Base-by-base conservation (phyloP, 2,888 invertebrate genomes). In the Escarpia spicata region DNA sequence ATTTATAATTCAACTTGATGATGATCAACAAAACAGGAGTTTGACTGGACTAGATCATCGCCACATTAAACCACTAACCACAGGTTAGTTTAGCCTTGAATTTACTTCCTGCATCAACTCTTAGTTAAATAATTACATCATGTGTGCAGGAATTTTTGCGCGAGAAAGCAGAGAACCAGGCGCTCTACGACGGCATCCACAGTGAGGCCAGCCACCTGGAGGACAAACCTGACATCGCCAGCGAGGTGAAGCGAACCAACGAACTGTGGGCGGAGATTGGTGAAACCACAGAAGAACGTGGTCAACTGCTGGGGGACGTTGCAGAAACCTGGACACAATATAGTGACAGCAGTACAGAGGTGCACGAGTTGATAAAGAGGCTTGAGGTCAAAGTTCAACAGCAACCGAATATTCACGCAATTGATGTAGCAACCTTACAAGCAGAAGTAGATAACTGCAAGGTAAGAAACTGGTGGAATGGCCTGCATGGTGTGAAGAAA, bases 111-210 rank as follows among this genome's bases (percentile, higher is more conserved):
- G 37, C 37, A 8, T 91, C 44, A 44, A 19, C 19, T 90, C 12
- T 52, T 4, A 52, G 4, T 52, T 75, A 75, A 75, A n/a, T 75
- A 75, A 75, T 6, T 75, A 75, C 6, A 6, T 26, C 26, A 26
- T 75, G 19, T 75, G 75, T 95, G 31, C 94, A 97, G 96, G 97
- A 97, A 93, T 98, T 99, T 94, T 97, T 98, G 94, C 97, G 97
- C 94, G 98, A 98, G 96, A 98, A 98, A 96, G 98, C 98, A 95
- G 97, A 98, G 94, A 98, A 96, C 92, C 94, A 95, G 90, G 95
- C 95, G 2, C 93, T 95, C 43, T 96, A 95, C 94, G 96, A 96
- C 93, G 95, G 95, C 93, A 94, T 96, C 94, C 94, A 94, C 89
- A 95, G 95, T 15, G 96, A 96, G 93, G 96, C 96, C n/a, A 94